A percentile compares a stretch with the other conserved stretches of the same genome.
Conservation (phyloP, 2,797 vertebrate genomes). For the Psittacula derbiana region DNA sequence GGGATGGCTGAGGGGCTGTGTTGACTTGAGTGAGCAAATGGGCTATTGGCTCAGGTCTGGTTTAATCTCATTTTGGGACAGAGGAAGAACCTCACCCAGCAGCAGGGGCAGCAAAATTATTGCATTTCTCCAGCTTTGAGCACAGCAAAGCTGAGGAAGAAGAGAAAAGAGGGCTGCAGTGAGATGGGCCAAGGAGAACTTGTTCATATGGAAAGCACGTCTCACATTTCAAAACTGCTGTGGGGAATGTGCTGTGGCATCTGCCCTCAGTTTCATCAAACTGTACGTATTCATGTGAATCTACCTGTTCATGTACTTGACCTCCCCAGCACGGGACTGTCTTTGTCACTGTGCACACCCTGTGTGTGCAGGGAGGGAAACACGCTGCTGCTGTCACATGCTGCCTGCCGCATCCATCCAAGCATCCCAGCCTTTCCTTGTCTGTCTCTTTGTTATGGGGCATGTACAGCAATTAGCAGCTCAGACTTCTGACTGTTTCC, state of each 20-base stretch:
- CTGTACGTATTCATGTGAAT: too few relatives aligned
- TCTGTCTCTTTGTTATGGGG: background rate
- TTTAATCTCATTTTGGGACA: background rate
- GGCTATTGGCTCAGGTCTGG: background rate
- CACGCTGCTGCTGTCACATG: accelerated
- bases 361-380: accelerated
- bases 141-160: background rate
- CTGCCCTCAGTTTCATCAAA: background rate
- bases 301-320: too few relatives aligned
- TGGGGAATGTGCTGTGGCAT: background rate
- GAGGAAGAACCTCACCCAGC: background rate
- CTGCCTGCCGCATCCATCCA: background rate
- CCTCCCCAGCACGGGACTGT: accelerated
- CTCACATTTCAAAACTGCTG: accelerated
- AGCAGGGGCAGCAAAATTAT: background rate
- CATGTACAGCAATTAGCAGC: conserved; percentile 21
- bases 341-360: background rate
- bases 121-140: background rate
- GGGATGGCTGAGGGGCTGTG: accelerated
- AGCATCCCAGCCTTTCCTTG: background rate
- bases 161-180: background rate
- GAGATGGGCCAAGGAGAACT: background rate
- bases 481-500: conserved; percentile 39
- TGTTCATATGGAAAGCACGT: background rate
- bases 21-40: background rate